A percentile compares a stretch with the other conserved stretches of the same genome.
Conservation (phyloP, 2,113 vertebrate species). For the Clinocottus analis region DNA sequence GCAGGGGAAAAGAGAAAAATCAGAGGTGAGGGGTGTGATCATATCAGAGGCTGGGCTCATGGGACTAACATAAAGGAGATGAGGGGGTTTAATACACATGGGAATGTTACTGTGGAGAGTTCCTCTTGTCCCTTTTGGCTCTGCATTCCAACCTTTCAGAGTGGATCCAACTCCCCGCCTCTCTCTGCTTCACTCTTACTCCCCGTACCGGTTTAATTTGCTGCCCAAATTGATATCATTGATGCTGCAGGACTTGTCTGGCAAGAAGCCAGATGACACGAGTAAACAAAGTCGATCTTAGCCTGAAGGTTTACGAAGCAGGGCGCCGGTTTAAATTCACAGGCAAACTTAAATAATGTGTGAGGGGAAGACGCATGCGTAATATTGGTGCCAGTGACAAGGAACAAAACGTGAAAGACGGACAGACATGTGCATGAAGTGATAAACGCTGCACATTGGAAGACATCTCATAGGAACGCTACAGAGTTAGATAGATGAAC, state of each 20-base stretch:
- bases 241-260: not conserved
- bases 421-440: not conserved
- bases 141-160: constrained; percentile 12
- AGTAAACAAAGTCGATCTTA: not conserved
- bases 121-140: constrained; percentile 14
- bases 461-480: no score
- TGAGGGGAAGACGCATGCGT: not conserved
- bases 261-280: not conserved
- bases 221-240: not conserved
- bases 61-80: constrained; percentile 29
- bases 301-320: not conserved
- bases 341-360: not conserved
- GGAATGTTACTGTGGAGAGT: constrained; percentile 33
- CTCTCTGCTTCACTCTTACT: not conserved
- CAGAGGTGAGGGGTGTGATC: constrained; percentile 35
- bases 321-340: not conserved
- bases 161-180: not conserved
- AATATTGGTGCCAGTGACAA: not conserved
- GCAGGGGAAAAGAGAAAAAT: not conserved
- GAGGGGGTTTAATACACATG: constrained; percentile 26
- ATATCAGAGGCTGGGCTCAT: constrained; percentile 15
- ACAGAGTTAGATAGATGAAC: no score
- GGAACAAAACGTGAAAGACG: constrained; percentile 3
- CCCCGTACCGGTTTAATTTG: not conserved
- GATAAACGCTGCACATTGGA: not conserved